Percentiles rank a stretch among this genome's conserved stretches.
Conservation (phyloP, 1,140 invertebrate genomes). For the Heliconius hermathena region DNA sequence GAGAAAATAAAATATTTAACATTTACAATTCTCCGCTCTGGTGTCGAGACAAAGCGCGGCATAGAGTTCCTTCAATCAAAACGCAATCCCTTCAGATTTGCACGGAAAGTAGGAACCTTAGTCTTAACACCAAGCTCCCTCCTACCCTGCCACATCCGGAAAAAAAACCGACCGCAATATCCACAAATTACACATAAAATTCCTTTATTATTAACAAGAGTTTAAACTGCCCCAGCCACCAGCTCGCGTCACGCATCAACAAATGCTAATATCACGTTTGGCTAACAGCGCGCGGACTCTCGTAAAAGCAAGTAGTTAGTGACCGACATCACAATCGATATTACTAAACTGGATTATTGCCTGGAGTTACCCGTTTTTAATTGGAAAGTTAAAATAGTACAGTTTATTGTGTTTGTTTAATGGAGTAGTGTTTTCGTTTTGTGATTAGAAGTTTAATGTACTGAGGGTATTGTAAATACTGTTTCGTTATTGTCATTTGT, state of each 20-base stretch:
- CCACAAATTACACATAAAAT: background rate
- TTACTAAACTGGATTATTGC: background rate
- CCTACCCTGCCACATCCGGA: no score
- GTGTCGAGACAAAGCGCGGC: no score
- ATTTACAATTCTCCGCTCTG: no score
- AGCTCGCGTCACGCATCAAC: background rate
- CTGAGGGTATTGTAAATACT: background rate
- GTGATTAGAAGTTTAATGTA: background rate
- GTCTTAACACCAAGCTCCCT: no score
- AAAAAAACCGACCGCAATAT: background rate
- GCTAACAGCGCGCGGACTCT: background rate
- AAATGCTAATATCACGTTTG: conserved; percentile 11
- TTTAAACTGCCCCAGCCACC: background rate
- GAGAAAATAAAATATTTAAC: no score
- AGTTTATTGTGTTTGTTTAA: background rate
- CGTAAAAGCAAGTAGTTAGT: conserved; percentile 10
- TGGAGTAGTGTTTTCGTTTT: background rate
- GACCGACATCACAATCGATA: background rate
- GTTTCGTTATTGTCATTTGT: no score
- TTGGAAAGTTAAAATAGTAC: background rate
- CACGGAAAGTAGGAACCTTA: no score
- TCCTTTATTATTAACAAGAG: background rate
- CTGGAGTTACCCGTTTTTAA: background rate
- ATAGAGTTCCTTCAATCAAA: no score
- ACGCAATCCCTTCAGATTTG: no score